These are phyloP conservation scores for Phoenicopterus ruber DNA, from an alignment of 2,113 vertebrate genomes.

Conservation along the genomic window DNA sequence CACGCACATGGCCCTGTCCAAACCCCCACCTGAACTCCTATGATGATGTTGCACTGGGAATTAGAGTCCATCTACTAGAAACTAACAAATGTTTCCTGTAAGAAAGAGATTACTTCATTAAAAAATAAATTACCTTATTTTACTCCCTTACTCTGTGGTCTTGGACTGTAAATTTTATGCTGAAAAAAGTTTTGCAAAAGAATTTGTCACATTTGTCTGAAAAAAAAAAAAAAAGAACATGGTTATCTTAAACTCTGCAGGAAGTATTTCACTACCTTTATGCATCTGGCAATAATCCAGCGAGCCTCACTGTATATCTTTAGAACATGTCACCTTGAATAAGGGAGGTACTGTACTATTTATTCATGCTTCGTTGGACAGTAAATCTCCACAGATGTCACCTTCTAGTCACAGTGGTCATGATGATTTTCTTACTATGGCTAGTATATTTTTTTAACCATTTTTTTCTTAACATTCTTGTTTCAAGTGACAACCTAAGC, in stretches of 20 bases:
- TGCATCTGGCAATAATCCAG: background rate
- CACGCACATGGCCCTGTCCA: accelerated
- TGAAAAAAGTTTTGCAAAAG: background rate
- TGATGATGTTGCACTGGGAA: background rate
- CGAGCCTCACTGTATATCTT: background rate
- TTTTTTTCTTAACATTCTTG: background rate
- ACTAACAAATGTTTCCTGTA: background rate
- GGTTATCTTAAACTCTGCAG: background rate
- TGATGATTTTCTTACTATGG: background rate
- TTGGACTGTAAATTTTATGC: background rate
- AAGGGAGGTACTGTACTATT: background rate
- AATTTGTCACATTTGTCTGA: background rate
- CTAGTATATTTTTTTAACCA: background rate
- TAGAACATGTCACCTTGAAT: background rate
- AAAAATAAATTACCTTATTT: background rate
- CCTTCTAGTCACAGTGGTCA: background rate
- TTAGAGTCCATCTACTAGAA: background rate
- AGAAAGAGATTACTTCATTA: background rate
- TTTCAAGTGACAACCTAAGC: background rate
- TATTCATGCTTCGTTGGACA: background rate
- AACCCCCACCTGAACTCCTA: background rate
- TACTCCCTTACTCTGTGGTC: background rate
- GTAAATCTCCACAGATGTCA: background rate
- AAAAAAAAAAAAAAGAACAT: background rate
- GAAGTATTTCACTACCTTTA: background rate